phyloP scores from a whole-genome alignment of 2,888 invertebrate species.

The Octonoba sinensis region DNA sequence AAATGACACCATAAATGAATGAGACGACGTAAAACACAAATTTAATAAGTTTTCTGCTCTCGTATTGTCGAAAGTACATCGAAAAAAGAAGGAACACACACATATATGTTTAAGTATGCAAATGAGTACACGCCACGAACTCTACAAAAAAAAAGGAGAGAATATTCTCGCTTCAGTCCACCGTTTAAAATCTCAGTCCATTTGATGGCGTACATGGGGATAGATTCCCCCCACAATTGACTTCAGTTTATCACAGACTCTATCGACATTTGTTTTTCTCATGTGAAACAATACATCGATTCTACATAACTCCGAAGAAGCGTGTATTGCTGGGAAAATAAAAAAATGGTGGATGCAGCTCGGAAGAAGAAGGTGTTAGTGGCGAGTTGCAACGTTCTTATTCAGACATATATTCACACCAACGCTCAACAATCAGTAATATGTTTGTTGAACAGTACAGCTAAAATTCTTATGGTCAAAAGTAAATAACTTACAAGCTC shows the following conservation, averaged over 20 bases:
- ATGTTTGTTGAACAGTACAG: too few relatives aligned
- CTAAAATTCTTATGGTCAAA: too few relatives aligned
- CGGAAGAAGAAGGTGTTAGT: slow-evolving; percentile 6
- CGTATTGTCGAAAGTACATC: slow-evolving; percentile 47
- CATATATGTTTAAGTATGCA: slow-evolving; percentile 55
- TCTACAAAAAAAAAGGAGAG: slow-evolving; percentile 47
- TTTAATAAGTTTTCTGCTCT: slow-evolving; percentile 60
- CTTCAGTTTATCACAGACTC: slow-evolving; percentile 63
- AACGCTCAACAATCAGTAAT: too few relatives aligned
- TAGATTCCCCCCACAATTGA: slow-evolving; percentile 30
- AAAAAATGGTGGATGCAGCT: neutral
- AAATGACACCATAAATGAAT: slow-evolving; percentile 14
- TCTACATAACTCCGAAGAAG: neutral
- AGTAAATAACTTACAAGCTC: too few relatives aligned
- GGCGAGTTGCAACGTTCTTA: neutral
- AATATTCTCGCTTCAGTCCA: slow-evolving; percentile 46
- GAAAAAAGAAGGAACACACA: slow-evolving; percentile 58
- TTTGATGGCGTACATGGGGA: slow-evolving; percentile 7
- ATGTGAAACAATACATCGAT: slow-evolving; percentile 38
- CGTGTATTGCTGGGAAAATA: slow-evolving; percentile 17
- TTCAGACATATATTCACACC: too few relatives aligned
- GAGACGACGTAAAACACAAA: slow-evolving; percentile 63
- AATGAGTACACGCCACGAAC: slow-evolving; percentile 54
- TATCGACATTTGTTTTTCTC: slow-evolving; percentile 43
- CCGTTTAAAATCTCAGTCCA: slow-evolving; percentile 23